Percentiles rank a stretch among this genome's conserved stretches.
phyloP scores from a whole-genome alignment of 2,888 invertebrate genomes.

The Pachliopta kotzebuea region DNA sequence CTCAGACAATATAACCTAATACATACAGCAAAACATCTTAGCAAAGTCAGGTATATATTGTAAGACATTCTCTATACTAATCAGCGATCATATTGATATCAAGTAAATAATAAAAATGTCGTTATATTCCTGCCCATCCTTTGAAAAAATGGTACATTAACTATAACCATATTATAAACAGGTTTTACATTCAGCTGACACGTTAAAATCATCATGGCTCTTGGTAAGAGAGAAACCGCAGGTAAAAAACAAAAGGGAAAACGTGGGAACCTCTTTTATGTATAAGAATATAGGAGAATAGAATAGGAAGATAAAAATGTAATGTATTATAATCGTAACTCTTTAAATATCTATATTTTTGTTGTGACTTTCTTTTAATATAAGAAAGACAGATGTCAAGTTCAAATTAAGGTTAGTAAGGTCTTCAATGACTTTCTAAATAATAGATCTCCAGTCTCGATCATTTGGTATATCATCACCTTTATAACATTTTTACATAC shows the following conservation, averaged over 20 bases:
- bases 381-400: too few species aligned
- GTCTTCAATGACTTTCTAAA: too few species aligned
- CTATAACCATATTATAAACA: conserved; percentile 6
- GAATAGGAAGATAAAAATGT: too few species aligned
- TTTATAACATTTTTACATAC: background rate
- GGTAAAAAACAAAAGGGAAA: conserved; percentile 17
- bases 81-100: background rate
- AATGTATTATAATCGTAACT: too few species aligned
- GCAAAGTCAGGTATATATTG: background rate
- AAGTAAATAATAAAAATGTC: background rate
- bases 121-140: background rate
- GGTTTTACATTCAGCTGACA: conserved; percentile 6
- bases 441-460: too few species aligned
- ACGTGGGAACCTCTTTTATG: conserved; percentile 8
- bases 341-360: background rate
- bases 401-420: too few species aligned
- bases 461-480: too few species aligned
- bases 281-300: background rate
- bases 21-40: conserved; percentile 13
- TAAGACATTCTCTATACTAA: background rate
- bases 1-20: too few species aligned
- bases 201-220: conserved; percentile 15
- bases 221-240: conserved; percentile 14
- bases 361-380: background rate
- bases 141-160: background rate